Evolutionary conservation across 2,797 vertebrate species (phyloP).

Genomic region (Parauchenoglanis ngamensis): DNA sequence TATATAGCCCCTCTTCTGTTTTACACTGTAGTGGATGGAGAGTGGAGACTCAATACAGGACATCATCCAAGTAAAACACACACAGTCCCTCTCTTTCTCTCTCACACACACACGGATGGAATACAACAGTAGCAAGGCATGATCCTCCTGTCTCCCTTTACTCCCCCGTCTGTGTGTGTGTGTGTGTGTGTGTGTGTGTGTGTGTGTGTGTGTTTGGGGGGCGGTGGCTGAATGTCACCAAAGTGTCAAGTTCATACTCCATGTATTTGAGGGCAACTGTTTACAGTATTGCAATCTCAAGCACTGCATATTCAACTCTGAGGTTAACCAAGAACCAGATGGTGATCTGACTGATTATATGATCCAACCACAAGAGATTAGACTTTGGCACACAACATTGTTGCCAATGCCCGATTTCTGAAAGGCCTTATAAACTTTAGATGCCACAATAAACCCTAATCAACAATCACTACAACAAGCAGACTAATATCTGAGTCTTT

Average conservation of each 20-base stretch:
- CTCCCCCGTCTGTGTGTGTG: neutral
- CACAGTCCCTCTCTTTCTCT: too few species aligned
- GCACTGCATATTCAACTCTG: constrained; percentile 33
- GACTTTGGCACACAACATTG: constrained; percentile 11
- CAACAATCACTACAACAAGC: constrained; percentile 27
- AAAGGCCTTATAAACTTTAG: constrained; percentile 20
- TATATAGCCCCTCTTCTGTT: constrained; percentile 58
- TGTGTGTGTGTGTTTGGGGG: neutral
- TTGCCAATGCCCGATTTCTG: constrained; percentile 28
- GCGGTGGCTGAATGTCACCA: neutral
- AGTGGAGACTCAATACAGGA: constrained; percentile 39
- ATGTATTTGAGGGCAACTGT: constrained; percentile 29
- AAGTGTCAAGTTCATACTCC: constrained; percentile 33
- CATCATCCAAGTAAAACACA: constrained; percentile 46
- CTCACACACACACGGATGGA: neutral
- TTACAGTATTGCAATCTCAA: constrained; percentile 41
- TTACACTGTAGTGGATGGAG: constrained; percentile 44
- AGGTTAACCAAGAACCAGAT: constrained; percentile 47
- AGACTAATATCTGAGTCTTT: constrained; percentile 25
- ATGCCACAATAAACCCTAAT: constrained; percentile 36
- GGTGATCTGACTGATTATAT: constrained; percentile 43
- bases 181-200: neutral
- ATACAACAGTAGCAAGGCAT: constrained; percentile 14
- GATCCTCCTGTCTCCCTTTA: neutral
- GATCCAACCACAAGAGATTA: constrained; percentile 41